phyloP scores from a whole-genome alignment of 2,797 vertebrate genomes.

The Lates japonicus region DNA sequence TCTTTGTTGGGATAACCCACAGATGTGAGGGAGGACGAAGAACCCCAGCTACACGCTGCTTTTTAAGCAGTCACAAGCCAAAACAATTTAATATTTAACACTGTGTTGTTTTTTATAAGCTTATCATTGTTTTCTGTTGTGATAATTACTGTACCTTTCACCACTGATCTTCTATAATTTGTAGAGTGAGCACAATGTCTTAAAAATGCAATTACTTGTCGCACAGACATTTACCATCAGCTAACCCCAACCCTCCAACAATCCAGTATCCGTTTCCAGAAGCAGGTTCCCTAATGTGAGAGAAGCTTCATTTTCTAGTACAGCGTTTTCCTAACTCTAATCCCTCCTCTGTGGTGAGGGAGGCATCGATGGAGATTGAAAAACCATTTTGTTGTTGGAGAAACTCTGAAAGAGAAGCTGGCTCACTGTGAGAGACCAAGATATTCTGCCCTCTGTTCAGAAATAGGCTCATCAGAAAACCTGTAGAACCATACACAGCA shows the following conservation, averaged over 20 bases:
- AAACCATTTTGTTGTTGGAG: not conserved
- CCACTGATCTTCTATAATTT: not conserved
- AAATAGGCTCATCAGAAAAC: constrained; percentile 2
- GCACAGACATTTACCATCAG: not conserved
- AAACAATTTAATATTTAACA: not conserved
- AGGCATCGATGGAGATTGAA: not conserved
- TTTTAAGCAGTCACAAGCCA: too few relatives aligned
- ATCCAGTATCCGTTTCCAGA: not conserved
- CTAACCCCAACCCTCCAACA: not conserved
- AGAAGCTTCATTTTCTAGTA: not conserved
- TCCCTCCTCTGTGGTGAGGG: not conserved
- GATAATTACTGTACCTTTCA: too few relatives aligned
- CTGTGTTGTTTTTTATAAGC: not conserved
- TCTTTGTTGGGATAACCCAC: not conserved
- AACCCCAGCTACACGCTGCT: too few relatives aligned
- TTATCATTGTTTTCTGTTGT: too few relatives aligned
- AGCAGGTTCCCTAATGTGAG: not conserved
- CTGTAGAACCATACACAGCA: constrained; percentile 34
- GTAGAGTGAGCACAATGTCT: not conserved
- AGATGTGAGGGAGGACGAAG: not conserved
- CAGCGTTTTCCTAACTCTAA: not conserved
- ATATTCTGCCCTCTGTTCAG: not conserved
- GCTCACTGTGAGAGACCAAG: constrained; percentile 1
- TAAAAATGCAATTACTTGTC: not conserved
- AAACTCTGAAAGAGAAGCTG: not conserved